Conservation (phyloP, 2,113 vertebrate genomes). For the Barnardius zonarius region DNA sequence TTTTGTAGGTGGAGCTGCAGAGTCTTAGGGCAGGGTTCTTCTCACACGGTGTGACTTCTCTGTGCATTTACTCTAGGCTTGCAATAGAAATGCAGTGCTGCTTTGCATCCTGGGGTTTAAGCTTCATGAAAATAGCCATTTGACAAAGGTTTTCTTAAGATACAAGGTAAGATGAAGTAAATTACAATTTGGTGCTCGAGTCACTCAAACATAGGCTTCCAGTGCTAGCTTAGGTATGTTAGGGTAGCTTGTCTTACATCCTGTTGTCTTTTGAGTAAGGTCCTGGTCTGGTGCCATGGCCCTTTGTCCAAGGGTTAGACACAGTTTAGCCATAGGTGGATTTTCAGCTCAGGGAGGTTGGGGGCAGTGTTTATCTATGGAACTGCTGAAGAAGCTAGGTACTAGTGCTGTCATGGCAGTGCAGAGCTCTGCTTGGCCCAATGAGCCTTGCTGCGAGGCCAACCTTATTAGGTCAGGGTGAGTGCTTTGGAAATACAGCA, state of each 20-base stretch:
- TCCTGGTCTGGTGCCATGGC: background rate
- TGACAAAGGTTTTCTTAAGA: background rate
- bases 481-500: background rate
- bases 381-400: background rate
- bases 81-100: background rate
- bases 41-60: background rate
- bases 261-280: background rate
- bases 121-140: background rate
- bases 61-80: background rate
- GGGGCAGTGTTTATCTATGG: background rate
- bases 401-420: accelerated
- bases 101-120: background rate
- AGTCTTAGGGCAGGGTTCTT: background rate
- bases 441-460: background rate
- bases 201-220: background rate
- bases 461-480: background rate
- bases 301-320: background rate
- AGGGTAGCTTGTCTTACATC: background rate
- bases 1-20: background rate
- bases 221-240: background rate
- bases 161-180: background rate
- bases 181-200: background rate
- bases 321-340: background rate
- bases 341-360: background rate
- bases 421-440: background rate